Evolutionary conservation across 2,888 invertebrate genomes (phyloP).

Genomic region (Ennomos quercinarius): DNA sequence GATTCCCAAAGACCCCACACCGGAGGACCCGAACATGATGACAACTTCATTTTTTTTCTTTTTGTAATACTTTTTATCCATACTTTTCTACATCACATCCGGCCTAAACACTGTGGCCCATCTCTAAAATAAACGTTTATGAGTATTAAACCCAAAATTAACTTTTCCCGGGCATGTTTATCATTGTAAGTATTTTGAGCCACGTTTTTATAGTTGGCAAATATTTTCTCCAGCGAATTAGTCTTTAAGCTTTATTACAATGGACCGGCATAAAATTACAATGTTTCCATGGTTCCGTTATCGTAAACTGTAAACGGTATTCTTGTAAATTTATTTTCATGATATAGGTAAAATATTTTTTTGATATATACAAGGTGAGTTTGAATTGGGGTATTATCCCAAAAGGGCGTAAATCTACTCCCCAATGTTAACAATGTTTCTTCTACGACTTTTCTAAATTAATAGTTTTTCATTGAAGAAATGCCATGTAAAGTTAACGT

Average conservation of each 20-base stretch:
- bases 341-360: too few relatives aligned
- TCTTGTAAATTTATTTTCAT: not conserved
- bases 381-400: too few relatives aligned
- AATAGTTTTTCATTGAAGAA: too few relatives aligned
- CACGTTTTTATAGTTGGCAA: constrained; percentile 53
- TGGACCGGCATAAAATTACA: constrained; percentile 60
- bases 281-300: constrained; percentile 45
- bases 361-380: too few relatives aligned
- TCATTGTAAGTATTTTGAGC: constrained; percentile 46
- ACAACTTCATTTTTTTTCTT: too few relatives aligned
- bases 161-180: constrained; percentile 40
- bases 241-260: constrained; percentile 57
- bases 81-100: constrained; percentile 1
- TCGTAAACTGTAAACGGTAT: not conserved
- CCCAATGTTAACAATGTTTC: too few relatives aligned
- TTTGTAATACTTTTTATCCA: too few relatives aligned
- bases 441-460: too few relatives aligned
- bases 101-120: constrained; percentile 2
- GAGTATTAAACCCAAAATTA: constrained; percentile 37
- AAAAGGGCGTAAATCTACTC: too few relatives aligned
- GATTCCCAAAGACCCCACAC: too few relatives aligned
- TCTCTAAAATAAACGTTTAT: constrained; percentile 20
- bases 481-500: too few relatives aligned
- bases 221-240: constrained; percentile 55
- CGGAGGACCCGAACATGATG: too few relatives aligned